Evolutionary conservation across 2,888 invertebrate species (phyloP), one percentile per base, ranked within the genome.

Genomic region (Oligia fasciuncula): DNA sequence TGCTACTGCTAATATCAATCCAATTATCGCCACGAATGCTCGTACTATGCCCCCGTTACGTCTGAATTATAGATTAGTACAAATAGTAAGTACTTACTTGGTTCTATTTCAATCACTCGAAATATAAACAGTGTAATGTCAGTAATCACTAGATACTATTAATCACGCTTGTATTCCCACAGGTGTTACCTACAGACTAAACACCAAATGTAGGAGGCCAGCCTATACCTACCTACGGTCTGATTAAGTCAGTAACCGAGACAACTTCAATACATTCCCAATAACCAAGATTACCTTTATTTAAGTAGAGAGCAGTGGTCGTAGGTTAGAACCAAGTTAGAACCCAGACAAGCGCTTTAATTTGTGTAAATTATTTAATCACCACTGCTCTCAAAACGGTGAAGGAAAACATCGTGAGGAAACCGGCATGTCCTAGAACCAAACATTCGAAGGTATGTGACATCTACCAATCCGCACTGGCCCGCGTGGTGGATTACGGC

Each of bases 1-100:
- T 85, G 51, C 35, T 68, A 85, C 68, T 82, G 51, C 62, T 81
- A 69, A 85, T 78, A 74, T 35, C 43, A 85, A 68, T 81, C 62
- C 66, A 75, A 85, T 81, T 73, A 85, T 67, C 57, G 49, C n/a
- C 75, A 73, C 81, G 49, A 80, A 69, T 43, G 72, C 19, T 76
- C 8, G 65, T 60, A 81, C 81, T 69, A 23, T 68, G 66, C 40
- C 72, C 73, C 51, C 73, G 71, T 51, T 60, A 73, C 40, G 29
- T 69, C 29, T 51, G 35, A 57, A 60, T 62, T 49, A 43, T 43
- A 35, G 80, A 66, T 73, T 73, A 70, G 51, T 65, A 11, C 13
- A 54, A 17, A 29, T 29, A 29, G 29, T 29, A 29, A 29, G 40
- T 63, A 67, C 17, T 54, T 19, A 19, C 19, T 51, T 46, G 19